A percentile compares a stretch with the other conserved stretches of the same genome.
These are phyloP conservation scores for Pedetes capensis DNA, from an alignment of 2,113 vertebrate genomes.

Conservation along the genomic window DNA sequence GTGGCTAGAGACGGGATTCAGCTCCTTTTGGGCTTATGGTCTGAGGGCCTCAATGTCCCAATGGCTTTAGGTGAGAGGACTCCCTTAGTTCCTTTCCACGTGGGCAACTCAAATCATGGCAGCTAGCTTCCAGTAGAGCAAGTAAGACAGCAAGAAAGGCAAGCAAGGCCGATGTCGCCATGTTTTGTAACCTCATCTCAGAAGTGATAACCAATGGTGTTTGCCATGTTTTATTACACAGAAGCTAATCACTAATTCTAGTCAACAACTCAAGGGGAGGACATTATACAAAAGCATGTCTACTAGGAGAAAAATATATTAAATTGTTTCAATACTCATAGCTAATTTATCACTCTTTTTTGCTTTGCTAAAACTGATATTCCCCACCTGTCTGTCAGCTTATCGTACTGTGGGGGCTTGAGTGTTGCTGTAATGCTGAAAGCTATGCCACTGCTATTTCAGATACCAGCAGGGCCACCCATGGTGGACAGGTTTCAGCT, in stretches of 20 bases:
- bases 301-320: background rate
- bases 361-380: constrained; percentile 10
- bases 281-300: background rate
- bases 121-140: background rate
- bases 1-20: background rate
- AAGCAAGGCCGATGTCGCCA: background rate
- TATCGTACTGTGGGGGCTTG: no score
- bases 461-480: no score
- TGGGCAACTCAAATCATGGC: background rate
- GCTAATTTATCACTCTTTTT: background rate
- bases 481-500: no score
- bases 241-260: background rate
- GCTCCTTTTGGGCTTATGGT: background rate
- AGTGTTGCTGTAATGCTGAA: no score
- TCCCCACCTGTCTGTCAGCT: no score
- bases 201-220: background rate
- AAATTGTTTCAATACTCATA: background rate
- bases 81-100: background rate
- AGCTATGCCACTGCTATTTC: no score
- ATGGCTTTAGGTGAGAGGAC: background rate
- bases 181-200: background rate
- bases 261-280: background rate
- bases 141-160: background rate
- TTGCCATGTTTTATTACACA: background rate
- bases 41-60: background rate